A percentile compares a stretch with the other conserved stretches of the same genome.
These are phyloP conservation scores for Arctopsyche grandis DNA, from an alignment of 1,140 invertebrate genomes.

Conservation along the genomic window DNA sequence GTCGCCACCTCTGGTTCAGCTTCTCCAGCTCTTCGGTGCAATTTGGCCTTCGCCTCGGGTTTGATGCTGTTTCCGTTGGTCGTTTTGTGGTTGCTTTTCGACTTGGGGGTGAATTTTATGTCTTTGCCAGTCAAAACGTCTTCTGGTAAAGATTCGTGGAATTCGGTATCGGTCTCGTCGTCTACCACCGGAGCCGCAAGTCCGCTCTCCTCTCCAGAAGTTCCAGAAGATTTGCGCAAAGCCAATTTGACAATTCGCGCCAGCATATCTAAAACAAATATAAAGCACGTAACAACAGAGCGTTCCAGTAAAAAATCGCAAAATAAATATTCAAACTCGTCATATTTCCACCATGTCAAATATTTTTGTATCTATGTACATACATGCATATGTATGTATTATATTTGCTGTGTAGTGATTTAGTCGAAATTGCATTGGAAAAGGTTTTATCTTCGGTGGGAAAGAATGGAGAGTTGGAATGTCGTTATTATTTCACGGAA, in stretches of 20 bases:
- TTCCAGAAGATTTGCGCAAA: constrained; percentile 67
- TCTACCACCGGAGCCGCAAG: constrained; percentile 61
- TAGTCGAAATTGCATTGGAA: too few relatives aligned
- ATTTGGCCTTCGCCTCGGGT: constrained; percentile 4
- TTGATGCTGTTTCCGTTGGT: constrained; percentile 57
- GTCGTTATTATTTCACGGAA: too few relatives aligned
- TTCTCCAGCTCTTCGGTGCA: neutral
- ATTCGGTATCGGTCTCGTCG: constrained; percentile 73
- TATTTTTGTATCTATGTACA: too few relatives aligned
- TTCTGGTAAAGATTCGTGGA: constrained; percentile 73
- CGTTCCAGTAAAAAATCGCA: neutral
- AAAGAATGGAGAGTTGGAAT: too few relatives aligned
- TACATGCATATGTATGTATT: too few relatives aligned
- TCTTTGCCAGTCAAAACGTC: constrained; percentile 66
- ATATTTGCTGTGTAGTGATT: too few relatives aligned
- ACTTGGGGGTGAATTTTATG: constrained; percentile 57
- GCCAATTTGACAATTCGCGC: constrained; percentile 72
- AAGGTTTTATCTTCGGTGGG: too few relatives aligned
- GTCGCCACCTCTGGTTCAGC: neutral
- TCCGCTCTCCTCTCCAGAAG: constrained; percentile 66
- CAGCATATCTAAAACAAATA: constrained; percentile 66
- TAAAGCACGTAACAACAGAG: neutral
- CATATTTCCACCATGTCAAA: neutral
- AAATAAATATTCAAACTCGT: neutral
- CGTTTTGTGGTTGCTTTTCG: constrained; percentile 45